A percentile compares a stretch with the other conserved stretches of the same genome.
phyloP scores from a whole-genome alignment of 2,113 vertebrate species.

The Proteles cristata region DNA sequence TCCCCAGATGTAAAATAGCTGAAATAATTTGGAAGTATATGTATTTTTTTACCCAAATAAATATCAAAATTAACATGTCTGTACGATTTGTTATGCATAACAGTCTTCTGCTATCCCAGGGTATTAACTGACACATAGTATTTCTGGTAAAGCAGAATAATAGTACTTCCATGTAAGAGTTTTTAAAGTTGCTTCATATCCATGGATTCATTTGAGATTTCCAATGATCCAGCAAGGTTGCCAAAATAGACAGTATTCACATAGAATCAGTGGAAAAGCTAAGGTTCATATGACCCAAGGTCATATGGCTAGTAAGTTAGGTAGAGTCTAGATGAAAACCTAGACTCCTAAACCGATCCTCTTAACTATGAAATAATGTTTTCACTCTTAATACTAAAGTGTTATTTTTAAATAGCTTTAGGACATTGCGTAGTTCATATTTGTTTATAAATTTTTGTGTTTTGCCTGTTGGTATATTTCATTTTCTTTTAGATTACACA shows the following conservation, averaged over 20 bases:
- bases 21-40: background rate
- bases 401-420: background rate
- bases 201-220: background rate
- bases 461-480: background rate
- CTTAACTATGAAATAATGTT: background rate
- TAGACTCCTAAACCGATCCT: background rate
- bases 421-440: background rate
- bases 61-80: background rate
- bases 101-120: background rate
- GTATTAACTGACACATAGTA: background rate
- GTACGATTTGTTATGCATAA: background rate
- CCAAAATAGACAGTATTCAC: background rate
- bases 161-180: background rate
- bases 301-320: background rate
- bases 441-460: background rate
- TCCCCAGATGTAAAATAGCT: background rate
- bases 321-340: background rate
- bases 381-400: background rate
- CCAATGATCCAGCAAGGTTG: background rate
- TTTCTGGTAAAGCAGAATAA: background rate
- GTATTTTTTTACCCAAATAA: background rate
- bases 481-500: background rate
- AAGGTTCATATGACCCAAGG: background rate
- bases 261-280: background rate
- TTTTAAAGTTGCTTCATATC: background rate